phyloP scores from a whole-genome alignment of 2,888 invertebrate genomes.

The Pelosia muscerda region DNA sequence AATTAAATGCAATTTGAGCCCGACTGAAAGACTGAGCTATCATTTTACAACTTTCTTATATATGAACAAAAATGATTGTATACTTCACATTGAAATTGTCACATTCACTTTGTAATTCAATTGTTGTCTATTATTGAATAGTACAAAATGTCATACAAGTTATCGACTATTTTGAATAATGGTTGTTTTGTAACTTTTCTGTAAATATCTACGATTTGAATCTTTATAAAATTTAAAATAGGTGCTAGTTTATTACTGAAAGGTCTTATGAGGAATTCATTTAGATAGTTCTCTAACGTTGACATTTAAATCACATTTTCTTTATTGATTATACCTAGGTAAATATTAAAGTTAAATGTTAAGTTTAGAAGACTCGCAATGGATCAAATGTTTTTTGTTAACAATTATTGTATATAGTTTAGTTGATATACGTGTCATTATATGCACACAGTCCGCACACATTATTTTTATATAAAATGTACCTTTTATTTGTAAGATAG shows the following conservation, averaged over 20 bases:
- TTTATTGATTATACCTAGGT: constrained; percentile 15
- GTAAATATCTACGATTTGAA: constrained; percentile 51
- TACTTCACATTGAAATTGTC: constrained; percentile 30
- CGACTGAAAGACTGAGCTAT: constrained; percentile 63
- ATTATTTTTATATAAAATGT: constrained; percentile 62
- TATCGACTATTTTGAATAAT: constrained; percentile 45
- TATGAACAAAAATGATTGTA: constrained; percentile 33
- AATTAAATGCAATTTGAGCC: constrained; percentile 42
- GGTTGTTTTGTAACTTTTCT: constrained; percentile 49
- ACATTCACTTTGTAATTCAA: constrained; percentile 44
- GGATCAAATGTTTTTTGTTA: constrained; percentile 56
- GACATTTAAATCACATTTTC: constrained; percentile 44
- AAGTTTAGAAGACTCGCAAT: constrained; percentile 54
- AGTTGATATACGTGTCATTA: constrained; percentile 49
- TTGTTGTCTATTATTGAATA: constrained; percentile 67
- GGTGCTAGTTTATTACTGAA: constrained; percentile 76
- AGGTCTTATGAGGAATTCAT: constrained; percentile 64
- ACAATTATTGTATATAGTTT: constrained; percentile 51
- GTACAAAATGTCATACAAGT: constrained; percentile 66
- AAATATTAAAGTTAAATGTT: constrained; percentile 28
- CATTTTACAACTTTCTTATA: constrained; percentile 44
- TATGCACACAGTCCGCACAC: constrained; percentile 67
- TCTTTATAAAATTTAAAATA: constrained; percentile 55
- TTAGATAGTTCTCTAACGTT: constrained; percentile 36
- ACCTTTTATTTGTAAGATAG: constrained; percentile 60